Evolutionary conservation across 2,888 invertebrate genomes (phyloP).

Genomic region (Dynastes grantii): DNA sequence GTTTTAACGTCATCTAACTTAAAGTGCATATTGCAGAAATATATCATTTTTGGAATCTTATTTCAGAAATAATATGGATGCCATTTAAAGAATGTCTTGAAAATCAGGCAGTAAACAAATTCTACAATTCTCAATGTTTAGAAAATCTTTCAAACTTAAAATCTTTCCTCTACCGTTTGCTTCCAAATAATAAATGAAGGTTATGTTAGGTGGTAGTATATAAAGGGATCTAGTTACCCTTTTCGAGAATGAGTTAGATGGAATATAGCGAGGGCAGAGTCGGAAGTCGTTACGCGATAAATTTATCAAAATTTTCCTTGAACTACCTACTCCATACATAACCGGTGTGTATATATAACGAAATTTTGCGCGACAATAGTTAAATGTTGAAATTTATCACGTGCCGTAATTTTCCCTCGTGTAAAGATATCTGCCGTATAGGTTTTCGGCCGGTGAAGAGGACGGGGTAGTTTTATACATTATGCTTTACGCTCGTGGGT

Average conservation of each 20-base stretch:
- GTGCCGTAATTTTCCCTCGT: constrained; percentile 39
- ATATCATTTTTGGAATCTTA: too few species aligned
- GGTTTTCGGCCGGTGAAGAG: constrained; percentile 26
- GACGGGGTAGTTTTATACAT: constrained; percentile 47
- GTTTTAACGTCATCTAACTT: too few species aligned
- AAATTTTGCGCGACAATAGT: constrained; percentile 45
- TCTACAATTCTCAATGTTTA: too few species aligned
- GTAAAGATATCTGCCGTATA: constrained; percentile 43
- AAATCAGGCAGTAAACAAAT: too few species aligned
- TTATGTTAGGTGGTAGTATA: background rate
- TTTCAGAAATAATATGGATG: too few species aligned
- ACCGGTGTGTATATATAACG: constrained; percentile 33
- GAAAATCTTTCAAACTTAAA: too few species aligned
- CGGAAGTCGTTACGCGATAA: constrained; percentile 41
- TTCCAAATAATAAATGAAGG: too few species aligned
- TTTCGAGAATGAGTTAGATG: background rate
- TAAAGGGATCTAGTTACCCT: background rate
- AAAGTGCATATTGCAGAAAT: too few species aligned
- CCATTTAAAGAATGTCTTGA: too few species aligned
- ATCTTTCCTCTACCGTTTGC: too few species aligned
- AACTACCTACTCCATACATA: constrained; percentile 32
- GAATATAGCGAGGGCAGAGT: background rate
- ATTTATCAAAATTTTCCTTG: constrained; percentile 48
- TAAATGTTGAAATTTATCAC: constrained; percentile 43
- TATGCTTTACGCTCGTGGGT: constrained; percentile 49